Evolutionary conservation across 2,888 invertebrate genomes (phyloP), one percentile per base, ranked within the genome.

Genomic region (Epistrophe eligans): DNA sequence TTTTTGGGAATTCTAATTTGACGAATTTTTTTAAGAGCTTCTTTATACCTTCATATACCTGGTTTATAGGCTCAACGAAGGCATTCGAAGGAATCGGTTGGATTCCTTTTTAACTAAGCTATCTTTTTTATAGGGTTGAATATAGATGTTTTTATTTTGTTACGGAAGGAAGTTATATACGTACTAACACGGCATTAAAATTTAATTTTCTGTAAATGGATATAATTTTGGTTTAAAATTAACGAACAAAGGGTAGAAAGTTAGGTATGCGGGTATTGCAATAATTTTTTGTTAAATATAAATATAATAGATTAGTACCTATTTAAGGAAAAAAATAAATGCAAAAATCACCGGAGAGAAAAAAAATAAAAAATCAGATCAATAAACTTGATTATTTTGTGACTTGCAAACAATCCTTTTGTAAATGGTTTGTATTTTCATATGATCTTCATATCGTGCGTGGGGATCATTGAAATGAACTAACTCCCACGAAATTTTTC

Each of bases 131-230:
- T 17, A 38, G 32, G 64, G n/a, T 24, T 48, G 48, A n/a, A n/a
- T 17, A 7, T 3, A 3, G 17, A 48, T 48, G 38, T 52, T 28
- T 10, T 77, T 52, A 38, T 60, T 40, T 80, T 72, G 28, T 40
- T 55, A 5, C 35, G 45, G 43, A 43, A 66, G 81, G 73, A 77
- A 77, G 62, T 19, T 28, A 43, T 55, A 81, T 35, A 35, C 35
- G 0, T 35, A 9, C 77, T 81, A 77, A 77, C 77, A 77, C 40
- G 40, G 73, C 17, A 73, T 77, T 81, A 73, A 85, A 85, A 81
- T 67, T 85, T 80, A 84, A 81, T 85, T 85, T 77, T 38, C 66
- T 71, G 84, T 77, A 67, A 81, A 85, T 70, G 67, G 19, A 72
- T 52, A 70, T 81, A 57, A 48, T n/a, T 71, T 50, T 11, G 40